Percentiles rank a stretch among this genome's conserved stretches.
Conservation (phyloP, 2,888 invertebrate species). For the Nowickia ferox region DNA sequence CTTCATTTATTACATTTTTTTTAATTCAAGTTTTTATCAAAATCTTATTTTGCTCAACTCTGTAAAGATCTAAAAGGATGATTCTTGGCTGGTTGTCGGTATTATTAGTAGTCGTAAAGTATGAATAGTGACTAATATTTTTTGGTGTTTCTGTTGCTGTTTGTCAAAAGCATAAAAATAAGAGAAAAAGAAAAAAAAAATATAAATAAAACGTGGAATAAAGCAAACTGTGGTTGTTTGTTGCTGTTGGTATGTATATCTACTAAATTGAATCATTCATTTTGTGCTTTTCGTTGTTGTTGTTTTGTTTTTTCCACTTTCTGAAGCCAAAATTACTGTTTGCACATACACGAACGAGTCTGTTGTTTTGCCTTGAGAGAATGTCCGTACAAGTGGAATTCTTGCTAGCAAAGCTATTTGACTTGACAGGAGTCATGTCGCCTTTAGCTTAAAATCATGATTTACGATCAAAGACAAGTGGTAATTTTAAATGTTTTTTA, state of each 20-base stretch:
- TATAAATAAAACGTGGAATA: background rate
- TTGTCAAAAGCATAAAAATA: slow-evolving; percentile 42
- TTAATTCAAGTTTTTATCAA: slow-evolving; percentile 27
- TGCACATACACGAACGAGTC: slow-evolving; percentile 40
- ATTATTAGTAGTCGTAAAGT: slow-evolving; percentile 54
- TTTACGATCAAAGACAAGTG: slow-evolving; percentile 72
- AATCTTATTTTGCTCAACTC: slow-evolving; percentile 32
- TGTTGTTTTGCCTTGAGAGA: slow-evolving; percentile 54
- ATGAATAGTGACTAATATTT: slow-evolving; percentile 68
- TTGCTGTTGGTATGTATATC: slow-evolving; percentile 62
- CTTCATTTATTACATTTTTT: slow-evolving; percentile 60
- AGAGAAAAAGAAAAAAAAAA: slow-evolving; percentile 12
- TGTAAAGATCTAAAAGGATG: slow-evolving; percentile 43
- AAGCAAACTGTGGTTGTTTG: slow-evolving; percentile 50
- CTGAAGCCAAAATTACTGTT: slow-evolving; percentile 59
- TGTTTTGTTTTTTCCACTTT: slow-evolving; percentile 44
- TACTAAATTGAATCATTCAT: slow-evolving; percentile 70
- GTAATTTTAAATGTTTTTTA: slow-evolving; percentile 65
- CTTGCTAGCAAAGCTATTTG: slow-evolving; percentile 65
- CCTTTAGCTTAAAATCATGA: slow-evolving; percentile 71
- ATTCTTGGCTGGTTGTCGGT: slow-evolving; percentile 35
- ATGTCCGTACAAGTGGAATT: slow-evolving; percentile 54
- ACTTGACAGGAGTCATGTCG: slow-evolving; percentile 72
- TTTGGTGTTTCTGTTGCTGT: slow-evolving; percentile 60
- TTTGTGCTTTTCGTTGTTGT: slow-evolving; percentile 47